These are phyloP conservation scores for Drosophila kanapiae DNA, from an alignment of 1,140 invertebrate species.

Conservation along the genomic window DNA sequence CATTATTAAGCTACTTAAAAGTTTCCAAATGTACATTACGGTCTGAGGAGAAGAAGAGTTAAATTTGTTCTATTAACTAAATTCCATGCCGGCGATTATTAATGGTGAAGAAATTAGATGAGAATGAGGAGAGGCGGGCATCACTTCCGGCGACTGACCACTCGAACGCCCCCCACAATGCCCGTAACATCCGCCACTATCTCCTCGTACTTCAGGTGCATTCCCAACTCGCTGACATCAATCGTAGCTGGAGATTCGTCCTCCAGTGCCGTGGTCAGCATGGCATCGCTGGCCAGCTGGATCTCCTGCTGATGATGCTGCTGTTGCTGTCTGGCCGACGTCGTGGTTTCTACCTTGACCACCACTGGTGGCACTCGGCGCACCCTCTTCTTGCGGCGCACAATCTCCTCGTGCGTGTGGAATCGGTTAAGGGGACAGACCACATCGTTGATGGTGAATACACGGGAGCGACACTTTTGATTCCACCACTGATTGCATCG, in stretches of 20 bases:
- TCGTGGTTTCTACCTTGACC: slow-evolving; percentile 28
- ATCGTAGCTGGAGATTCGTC: slow-evolving; percentile 70
- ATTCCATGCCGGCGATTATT: slow-evolving; percentile 2
- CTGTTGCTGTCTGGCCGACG: slow-evolving; percentile 41
- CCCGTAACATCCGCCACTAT: slow-evolving; percentile 82
- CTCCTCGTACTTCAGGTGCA: slow-evolving; percentile 84
- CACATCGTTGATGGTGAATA: slow-evolving; percentile 81
- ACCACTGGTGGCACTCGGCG: slow-evolving; percentile 60
- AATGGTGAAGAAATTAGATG: slow-evolving; percentile 23
- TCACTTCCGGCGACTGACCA: slow-evolving; percentile 63
- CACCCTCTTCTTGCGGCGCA: slow-evolving; percentile 79
- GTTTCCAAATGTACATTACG: slow-evolving; percentile 1
- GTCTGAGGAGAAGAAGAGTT: not conserved
- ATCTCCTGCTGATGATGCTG: slow-evolving; percentile 41
- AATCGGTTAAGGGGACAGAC: slow-evolving; percentile 80
- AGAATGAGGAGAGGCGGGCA: not conserved
- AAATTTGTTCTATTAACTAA: slow-evolving; percentile 8
- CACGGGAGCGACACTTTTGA: slow-evolving; percentile 82
- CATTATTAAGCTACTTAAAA: not conserved
- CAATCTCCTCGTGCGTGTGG: slow-evolving; percentile 84
- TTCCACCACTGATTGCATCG: slow-evolving; percentile 85
- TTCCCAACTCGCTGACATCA: slow-evolving; percentile 72
- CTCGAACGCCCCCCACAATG: slow-evolving; percentile 51
- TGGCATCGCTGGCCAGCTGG: slow-evolving; percentile 61
- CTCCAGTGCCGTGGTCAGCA: slow-evolving; percentile 57